A percentile compares a stretch with the other conserved stretches of the same genome.
Conservation (phyloP, 2,888 invertebrate species). For the Drosophila vallismaia region DNA sequence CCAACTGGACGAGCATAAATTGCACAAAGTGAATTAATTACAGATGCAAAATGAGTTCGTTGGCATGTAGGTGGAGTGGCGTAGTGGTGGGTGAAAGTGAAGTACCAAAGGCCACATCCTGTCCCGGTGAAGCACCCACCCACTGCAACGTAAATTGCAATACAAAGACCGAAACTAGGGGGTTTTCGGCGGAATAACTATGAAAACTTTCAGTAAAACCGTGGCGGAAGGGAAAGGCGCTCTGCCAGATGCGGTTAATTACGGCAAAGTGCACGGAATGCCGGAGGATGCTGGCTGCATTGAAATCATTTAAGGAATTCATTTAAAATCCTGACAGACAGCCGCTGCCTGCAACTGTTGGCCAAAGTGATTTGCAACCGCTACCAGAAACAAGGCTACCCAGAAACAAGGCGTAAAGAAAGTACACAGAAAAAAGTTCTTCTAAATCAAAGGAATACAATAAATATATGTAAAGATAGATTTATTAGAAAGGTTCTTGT, state of each 20-base stretch:
- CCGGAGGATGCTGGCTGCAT: constrained; percentile 21
- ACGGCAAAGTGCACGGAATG: constrained; percentile 29
- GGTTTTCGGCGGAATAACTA: not conserved
- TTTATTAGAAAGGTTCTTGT: too few species aligned
- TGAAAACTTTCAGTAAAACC: constrained; percentile 11
- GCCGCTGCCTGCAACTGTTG: constrained; percentile 17
- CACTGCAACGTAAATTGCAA: not conserved
- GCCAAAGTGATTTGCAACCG: constrained; percentile 17
- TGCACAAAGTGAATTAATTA: constrained; percentile 62
- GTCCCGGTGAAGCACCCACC: not conserved
- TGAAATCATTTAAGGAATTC: constrained; percentile 38
- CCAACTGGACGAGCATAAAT: constrained; percentile 50
- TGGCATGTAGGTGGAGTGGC: not conserved
- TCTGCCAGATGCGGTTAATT: constrained; percentile 40
- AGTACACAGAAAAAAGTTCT: not conserved
- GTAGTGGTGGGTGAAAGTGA: not conserved
- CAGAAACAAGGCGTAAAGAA: constrained; percentile 10
- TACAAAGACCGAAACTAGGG: not conserved
- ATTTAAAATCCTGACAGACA: constrained; percentile 28
- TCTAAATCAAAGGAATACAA: too few species aligned
- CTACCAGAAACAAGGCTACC: constrained; percentile 1
- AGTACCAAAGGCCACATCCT: not conserved
- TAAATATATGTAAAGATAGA: too few species aligned
- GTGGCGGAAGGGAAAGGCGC: not conserved
- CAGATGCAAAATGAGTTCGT: constrained; percentile 49